Base-by-base conservation (phyloP, 2,888 invertebrate species). In the Blastobasis adustella region DNA sequence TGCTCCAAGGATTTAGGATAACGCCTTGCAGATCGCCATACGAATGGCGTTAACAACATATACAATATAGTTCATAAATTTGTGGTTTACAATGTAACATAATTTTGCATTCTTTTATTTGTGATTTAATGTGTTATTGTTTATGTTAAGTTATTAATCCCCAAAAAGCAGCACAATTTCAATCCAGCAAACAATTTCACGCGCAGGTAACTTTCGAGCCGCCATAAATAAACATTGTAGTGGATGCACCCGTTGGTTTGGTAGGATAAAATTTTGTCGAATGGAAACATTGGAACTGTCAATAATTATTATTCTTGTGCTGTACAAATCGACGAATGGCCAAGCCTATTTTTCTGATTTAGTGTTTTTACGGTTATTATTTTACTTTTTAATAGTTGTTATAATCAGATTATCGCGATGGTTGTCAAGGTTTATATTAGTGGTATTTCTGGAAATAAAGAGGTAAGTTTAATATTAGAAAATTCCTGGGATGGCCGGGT, bases 361-460 rank as follows among this genome's bases (percentile, higher is more conserved):
- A 78, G 65, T 74, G 72, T 69, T 71, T 70, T 69, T 69, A 60
- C 56, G 62, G 69, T 66, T 73, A 66, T 69, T 76, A 73, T 71
- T 77, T 73, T 66, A 60, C 62, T 64, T 66, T 74, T 64, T 71
- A 69, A 61, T 72, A 68, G 64, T 67, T 66, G 59, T 58, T 62
- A 71, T 64, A 66, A 57, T 59, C 61, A 71, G 57, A 62, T 63
- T 70, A 66, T 65, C 75, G 79, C 56, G 82, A 97, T 97, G 96
- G 96, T 94, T 83, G 93, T 97, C 73, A 96, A 96, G 91, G 92
- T 97, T 63, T 97, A 95, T 88, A 90, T 96, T 76, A 96, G 96
- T 82, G 96, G 96, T 74, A 96, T 96, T 90, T 96, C 96, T 75
- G 96, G 96, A 73, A 96, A 96, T 84, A 96, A 97, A 90, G 96